phyloP scores from a whole-genome alignment of 2,888 invertebrate species.

The Melinaea marsaeus region DNA sequence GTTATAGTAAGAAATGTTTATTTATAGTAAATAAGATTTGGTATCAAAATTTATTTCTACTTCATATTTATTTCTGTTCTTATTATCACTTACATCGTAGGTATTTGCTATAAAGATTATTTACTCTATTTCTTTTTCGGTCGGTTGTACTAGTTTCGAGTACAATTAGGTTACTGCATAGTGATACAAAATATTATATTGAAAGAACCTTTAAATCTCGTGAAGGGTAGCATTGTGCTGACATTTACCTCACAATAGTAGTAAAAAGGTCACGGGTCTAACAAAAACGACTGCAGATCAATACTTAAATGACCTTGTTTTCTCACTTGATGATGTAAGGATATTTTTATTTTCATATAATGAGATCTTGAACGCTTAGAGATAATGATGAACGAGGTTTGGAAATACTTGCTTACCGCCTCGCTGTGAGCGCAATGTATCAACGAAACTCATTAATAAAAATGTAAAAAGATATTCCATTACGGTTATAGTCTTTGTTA shows the following conservation, averaged over 20 bases:
- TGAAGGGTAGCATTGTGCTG: conserved; percentile 8
- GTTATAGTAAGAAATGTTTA: too few species aligned
- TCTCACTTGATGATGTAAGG: background rate
- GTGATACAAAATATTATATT: conserved; percentile 6
- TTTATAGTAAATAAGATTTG: too few species aligned
- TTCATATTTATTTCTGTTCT: too few species aligned
- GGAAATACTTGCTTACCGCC: too few species aligned
- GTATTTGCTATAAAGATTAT: background rate
- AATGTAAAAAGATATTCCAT: too few species aligned
- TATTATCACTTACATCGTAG: background rate
- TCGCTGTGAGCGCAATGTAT: too few species aligned
- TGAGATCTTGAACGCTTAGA: background rate
- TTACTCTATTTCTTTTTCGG: too few species aligned
- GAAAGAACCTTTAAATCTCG: background rate
- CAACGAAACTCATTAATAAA: too few species aligned
- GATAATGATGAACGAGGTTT: background rate
- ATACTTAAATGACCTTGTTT: conserved; percentile 4
- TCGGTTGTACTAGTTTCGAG: background rate
- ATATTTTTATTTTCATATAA: conserved; percentile 5
- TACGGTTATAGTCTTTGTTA: too few species aligned
- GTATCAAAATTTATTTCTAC: too few species aligned
- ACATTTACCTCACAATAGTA: conserved; percentile 5
- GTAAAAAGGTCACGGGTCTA: conserved; percentile 6
- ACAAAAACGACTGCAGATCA: conserved; percentile 7
- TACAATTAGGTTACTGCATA: background rate